Evolutionary conservation across 2,888 invertebrate genomes (phyloP).

Genomic region (Agrotis puta): DNA sequence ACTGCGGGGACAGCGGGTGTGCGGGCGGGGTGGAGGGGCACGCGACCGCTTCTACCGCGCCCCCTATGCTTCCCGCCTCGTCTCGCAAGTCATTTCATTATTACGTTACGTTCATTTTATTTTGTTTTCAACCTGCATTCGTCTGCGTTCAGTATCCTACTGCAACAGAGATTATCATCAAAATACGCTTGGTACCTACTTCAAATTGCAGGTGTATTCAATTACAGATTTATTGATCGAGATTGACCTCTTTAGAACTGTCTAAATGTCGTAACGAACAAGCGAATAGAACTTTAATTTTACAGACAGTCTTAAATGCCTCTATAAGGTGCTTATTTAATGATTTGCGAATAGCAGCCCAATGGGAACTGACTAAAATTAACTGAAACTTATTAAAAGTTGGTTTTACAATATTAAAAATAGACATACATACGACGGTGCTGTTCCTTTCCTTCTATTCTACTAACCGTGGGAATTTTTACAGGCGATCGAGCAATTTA

Average conservation of each 20-base stretch:
- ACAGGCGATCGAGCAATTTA: conserved; percentile 34
- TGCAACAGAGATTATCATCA: conserved; percentile 52
- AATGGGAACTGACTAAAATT: background rate
- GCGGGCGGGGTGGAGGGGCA: conserved; percentile 71
- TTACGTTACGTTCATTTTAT: conserved; percentile 84
- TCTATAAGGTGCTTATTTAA: background rate
- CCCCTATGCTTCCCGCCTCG: conserved; percentile 84
- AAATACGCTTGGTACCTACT: conserved; percentile 32
- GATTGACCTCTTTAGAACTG: conserved; percentile 18
- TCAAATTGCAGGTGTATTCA: conserved; percentile 34
- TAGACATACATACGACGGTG: background rate
- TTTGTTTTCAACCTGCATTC: conserved; percentile 78
- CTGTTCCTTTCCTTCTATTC: conserved; percentile 4
- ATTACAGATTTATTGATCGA: conserved; percentile 28
- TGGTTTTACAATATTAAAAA: conserved; percentile 14
- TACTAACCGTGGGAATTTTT: conserved; percentile 44
- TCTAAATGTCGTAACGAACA: conserved; percentile 15
- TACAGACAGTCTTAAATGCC: background rate
- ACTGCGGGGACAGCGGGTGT: conserved; percentile 80
- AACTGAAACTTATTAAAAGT: background rate
- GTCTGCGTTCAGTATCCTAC: conserved; percentile 62
- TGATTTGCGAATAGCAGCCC: background rate
- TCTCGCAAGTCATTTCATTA: conserved; percentile 86
- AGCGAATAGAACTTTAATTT: conserved; percentile 10
- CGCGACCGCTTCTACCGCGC: conserved; percentile 79